phyloP scores from a whole-genome alignment of 1,140 invertebrate species.

The Trissolcus basalis region DNA sequence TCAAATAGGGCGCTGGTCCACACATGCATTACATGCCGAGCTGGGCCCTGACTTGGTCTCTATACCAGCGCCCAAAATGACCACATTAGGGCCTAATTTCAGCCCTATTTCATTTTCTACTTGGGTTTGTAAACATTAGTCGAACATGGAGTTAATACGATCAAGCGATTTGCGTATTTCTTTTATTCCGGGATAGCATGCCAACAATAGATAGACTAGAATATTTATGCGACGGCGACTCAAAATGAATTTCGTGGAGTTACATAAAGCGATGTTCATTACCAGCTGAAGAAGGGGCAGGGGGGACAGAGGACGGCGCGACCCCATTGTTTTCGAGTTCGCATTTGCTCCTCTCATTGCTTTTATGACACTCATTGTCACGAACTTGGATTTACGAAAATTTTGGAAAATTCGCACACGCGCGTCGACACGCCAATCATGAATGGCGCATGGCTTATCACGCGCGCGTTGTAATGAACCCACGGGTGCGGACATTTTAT shows the following conservation, averaged over 20 bases:
- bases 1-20: too few species aligned
- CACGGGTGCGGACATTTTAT: constrained; percentile 33
- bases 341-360: constrained; percentile 42
- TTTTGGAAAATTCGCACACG: constrained; percentile 44
- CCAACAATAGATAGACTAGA: constrained; percentile 29
- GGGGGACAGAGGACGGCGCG: background rate
- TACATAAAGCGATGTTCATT: constrained; percentile 52
- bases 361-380: constrained; percentile 54
- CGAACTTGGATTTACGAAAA: constrained; percentile 55
- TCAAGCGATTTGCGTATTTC: background rate
- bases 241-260: constrained; percentile 42
- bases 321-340: constrained; percentile 50
- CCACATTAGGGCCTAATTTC: too few species aligned
- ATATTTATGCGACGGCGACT: constrained; percentile 43
- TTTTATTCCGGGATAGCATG: constrained; percentile 1
- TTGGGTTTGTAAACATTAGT: too few species aligned
- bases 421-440: constrained; percentile 49
- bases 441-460: constrained; percentile 57
- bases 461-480: constrained; percentile 43
- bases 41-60: too few species aligned
- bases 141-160: too few species aligned
- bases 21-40: too few species aligned
- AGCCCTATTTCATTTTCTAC: too few species aligned
- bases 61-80: too few species aligned
- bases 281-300: constrained; percentile 16